Base-by-base conservation (phyloP, 2,113 vertebrate genomes). In the Cromileptes altivelis region DNA sequence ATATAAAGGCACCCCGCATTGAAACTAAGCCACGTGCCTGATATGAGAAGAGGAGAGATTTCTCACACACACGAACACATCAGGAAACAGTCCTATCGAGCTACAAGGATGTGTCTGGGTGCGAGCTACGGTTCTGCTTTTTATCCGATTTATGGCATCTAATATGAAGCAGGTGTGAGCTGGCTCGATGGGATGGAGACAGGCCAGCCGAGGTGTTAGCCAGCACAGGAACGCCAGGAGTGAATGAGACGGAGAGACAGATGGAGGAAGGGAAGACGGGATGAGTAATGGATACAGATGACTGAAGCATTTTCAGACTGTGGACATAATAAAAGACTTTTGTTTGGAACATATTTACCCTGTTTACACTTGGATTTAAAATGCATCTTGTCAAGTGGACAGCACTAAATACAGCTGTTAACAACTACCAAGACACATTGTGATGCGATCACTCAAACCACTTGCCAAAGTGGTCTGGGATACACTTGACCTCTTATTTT, bases 151-250 rank as follows among this genome's bases (percentile, higher is more conserved):
- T 63, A 89, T 75, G 70, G 64, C 19, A 30, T 47, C 27, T 93
- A 93, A 95, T 94, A 63, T 82, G 80, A 92, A 87, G 89, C 91
- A 93, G 90, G 92, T 90, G 91, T 91, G 80, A 70, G 60, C 62
- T 65, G 80, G 57, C 55, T 82, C 55, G 42, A 47, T 37, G 27
- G 63, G 33, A 53, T 45, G 85, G 83, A 84, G 47, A 9, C 0
- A 40, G 37, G 78, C 82, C 63, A 82, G 30, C 15, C 1, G 87
- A 85, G 83, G 86, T 86, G 88, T 82, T 67, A 47, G 75, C 86
- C 81, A 76, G 55, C 53, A 13, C 37, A 79, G 47, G 12, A 82
- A 81, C 82, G 76, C 64, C 56, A 69, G 67, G 40, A 68, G 63
- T 47, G 84, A 87, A 70, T 40, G 62, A 84, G 73, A 57, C 17